phyloP scores from a whole-genome alignment of 1,140 invertebrate genomes.

The Sogatella furcifera region DNA sequence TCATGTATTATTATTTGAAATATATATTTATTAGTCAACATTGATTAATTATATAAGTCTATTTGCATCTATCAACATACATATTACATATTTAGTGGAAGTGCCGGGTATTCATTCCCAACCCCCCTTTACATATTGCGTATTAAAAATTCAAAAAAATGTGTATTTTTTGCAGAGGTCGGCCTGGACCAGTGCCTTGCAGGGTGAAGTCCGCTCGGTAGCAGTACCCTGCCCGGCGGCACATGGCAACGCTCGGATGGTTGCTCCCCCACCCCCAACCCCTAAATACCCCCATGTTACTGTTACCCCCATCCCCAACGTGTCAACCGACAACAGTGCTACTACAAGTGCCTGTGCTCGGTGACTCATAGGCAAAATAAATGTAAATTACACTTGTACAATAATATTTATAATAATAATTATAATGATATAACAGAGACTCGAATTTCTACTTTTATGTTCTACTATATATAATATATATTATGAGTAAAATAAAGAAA shows the following conservation, averaged over 20 bases:
- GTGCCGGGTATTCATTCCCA: too few species aligned
- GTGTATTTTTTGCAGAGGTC: constrained; percentile 32
- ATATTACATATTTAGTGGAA: too few species aligned
- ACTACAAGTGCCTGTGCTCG: neutral
- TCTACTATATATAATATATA: constrained; percentile 7
- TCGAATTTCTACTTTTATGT: neutral
- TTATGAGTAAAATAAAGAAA: constrained; percentile 1
- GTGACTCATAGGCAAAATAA: neutral
- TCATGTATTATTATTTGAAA: too few species aligned
- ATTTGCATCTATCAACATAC: too few species aligned
- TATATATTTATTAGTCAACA: too few species aligned
- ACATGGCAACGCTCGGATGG: constrained; percentile 23
- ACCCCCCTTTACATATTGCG: too few species aligned
- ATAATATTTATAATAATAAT: neutral
- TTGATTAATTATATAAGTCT: too few species aligned
- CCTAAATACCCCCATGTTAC: neutral
- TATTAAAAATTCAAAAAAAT: too few species aligned
- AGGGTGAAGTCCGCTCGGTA: constrained; percentile 37
- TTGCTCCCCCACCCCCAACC: constrained; percentile 6
- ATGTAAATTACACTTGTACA: too few species aligned
- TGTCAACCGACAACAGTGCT: neutral
- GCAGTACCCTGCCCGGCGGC: constrained; percentile 38
- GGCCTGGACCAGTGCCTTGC: constrained; percentile 42
- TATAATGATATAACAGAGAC: neutral
- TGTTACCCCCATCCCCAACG: too few species aligned